phyloP scores from a whole-genome alignment of 92 coral and sea anemone species.

The Phenganax marumi region DNA sequence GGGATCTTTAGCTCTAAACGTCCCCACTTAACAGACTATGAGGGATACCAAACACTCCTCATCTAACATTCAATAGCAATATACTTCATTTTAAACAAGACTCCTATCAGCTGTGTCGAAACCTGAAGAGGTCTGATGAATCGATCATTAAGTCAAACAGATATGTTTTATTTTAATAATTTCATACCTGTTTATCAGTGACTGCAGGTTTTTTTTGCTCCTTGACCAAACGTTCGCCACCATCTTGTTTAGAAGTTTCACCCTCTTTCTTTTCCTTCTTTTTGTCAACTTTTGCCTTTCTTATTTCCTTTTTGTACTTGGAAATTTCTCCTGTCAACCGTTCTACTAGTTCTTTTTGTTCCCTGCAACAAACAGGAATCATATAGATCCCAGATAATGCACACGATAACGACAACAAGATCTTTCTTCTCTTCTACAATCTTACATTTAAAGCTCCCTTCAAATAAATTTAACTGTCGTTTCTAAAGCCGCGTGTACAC shows the following conservation, averaged over 20 bases:
- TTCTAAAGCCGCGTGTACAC: no score
- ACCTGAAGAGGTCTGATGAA: background rate
- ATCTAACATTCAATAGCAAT: background rate
- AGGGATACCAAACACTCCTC: background rate
- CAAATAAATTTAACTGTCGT: background rate
- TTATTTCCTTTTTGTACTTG: conserved; percentile 43
- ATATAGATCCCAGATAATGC: background rate
- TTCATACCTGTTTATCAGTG: background rate
- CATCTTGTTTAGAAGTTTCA: conserved; percentile 22
- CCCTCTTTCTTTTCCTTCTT: conserved; percentile 19
- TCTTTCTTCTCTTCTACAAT: background rate
- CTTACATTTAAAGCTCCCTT: conserved; percentile 32
- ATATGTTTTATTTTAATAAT: no score
- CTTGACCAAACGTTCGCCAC: conserved; percentile 16
- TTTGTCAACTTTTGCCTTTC: conserved; percentile 35
- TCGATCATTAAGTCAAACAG: background rate
- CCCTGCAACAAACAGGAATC: background rate
- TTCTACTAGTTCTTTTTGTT: conserved; percentile 39
- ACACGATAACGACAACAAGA: background rate
- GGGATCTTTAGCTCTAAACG: no score
- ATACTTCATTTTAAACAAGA: background rate
- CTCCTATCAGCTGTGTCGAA: no score
- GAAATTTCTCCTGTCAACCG: conserved; percentile 52
- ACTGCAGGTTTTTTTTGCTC: background rate
- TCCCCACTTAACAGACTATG: no score